Percentiles rank a stretch among this genome's conserved stretches.
phyloP scores from a whole-genome alignment of 2,888 invertebrate genomes.

The Macrophya annulata region DNA sequence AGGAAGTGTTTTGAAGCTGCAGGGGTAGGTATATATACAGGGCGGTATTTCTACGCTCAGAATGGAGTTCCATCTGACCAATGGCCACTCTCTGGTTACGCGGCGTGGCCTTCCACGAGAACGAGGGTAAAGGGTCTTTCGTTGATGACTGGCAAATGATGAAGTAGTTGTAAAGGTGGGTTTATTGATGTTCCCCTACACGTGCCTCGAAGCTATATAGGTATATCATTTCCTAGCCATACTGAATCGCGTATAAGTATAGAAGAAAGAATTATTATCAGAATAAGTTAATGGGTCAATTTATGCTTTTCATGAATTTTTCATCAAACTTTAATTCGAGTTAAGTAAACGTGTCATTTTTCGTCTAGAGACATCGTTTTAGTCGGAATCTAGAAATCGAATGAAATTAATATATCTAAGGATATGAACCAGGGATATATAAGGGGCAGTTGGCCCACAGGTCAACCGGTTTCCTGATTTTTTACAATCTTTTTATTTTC shows the following conservation, averaged over 20 bases:
- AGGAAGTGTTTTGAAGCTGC: conserved; percentile 41
- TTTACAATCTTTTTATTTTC: not conserved
- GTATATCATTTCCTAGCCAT: not conserved
- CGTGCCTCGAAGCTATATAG: not conserved
- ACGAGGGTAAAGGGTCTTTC: conserved; percentile 48
- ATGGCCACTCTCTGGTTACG: conserved; percentile 2
- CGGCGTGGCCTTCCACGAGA: not conserved
- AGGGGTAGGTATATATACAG: not conserved
- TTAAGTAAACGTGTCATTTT: not conserved
- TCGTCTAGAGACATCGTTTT: not conserved
- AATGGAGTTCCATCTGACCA: conserved; percentile 35
- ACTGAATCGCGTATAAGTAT: not conserved
- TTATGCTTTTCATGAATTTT: not conserved
- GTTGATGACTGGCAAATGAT: conserved; percentile 37
- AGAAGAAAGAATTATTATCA: conserved; percentile 32
- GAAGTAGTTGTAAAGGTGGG: conserved; percentile 22
- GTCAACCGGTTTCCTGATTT: not conserved
- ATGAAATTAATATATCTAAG: not conserved
- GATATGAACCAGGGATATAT: not conserved
- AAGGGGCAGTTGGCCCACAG: not conserved
- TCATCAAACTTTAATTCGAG: not conserved
- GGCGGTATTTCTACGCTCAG: conserved; percentile 32
- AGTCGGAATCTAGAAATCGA: not conserved
- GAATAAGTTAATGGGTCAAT: conserved; percentile 27
- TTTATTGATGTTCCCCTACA: conserved; percentile 33